phyloP scores from a whole-genome alignment of 2,888 invertebrate species.

The Dolomedes plantarius region DNA sequence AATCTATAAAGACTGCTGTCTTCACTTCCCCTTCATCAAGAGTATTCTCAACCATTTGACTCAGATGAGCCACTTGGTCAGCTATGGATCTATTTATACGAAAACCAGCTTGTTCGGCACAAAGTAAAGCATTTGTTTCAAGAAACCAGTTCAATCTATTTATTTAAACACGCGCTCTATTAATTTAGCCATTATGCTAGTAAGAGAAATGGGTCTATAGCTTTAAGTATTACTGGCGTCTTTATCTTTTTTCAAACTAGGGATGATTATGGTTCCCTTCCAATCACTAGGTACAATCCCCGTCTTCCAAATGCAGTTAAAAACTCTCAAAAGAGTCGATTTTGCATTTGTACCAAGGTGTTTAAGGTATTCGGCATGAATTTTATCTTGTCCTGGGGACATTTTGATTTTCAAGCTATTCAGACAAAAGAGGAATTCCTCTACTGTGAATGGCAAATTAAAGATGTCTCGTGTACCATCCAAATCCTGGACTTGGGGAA shows the following conservation, averaged over 20 bases:
- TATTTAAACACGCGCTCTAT: background rate
- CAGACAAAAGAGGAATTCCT: too few species aligned
- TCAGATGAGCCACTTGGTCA: background rate
- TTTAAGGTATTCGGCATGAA: constrained; percentile 16
- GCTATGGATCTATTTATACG: background rate
- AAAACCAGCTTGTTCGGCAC: constrained; percentile 5
- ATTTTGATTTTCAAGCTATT: constrained; percentile 9
- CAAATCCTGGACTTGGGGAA: background rate
- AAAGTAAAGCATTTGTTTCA: background rate
- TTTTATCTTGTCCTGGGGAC: constrained; percentile 6
- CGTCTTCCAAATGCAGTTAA: background rate
- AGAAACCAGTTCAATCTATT: background rate
- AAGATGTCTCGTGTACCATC: constrained; percentile 5
- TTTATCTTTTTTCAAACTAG: constrained; percentile 18
- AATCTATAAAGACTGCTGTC: too few species aligned
- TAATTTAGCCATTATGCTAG: too few species aligned
- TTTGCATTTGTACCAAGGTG: constrained; percentile 12
- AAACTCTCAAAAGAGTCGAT: background rate
- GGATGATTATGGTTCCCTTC: background rate
- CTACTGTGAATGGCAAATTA: background rate
- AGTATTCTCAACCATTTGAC: background rate
- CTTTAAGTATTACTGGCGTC: too few species aligned
- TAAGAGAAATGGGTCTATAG: too few species aligned
- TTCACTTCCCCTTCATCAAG: background rate
- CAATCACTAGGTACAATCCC: background rate